Percentiles rank a stretch among this genome's conserved stretches.
phyloP scores from a whole-genome alignment of 2,113 vertebrate species.

The Bujurquina vittata region DNA sequence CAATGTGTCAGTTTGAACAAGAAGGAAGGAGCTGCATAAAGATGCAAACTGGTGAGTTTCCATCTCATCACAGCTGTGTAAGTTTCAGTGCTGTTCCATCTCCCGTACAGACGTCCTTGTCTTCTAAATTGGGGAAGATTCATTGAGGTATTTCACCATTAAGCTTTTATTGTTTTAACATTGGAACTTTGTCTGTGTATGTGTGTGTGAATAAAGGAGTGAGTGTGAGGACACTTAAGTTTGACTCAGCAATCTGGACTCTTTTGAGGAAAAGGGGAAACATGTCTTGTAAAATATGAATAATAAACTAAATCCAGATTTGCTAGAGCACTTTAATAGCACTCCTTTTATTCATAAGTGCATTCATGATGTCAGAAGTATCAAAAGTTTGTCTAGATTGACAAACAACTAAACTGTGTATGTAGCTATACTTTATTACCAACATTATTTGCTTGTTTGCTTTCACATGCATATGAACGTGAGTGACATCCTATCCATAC shows the following conservation, averaged over 20 bases:
- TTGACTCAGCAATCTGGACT: not conserved
- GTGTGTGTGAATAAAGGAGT: not conserved
- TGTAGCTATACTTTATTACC: too few species aligned
- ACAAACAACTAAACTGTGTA: not conserved
- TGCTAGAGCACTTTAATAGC: not conserved
- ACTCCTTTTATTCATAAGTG: not conserved
- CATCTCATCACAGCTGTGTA: not conserved
- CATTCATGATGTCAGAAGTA: not conserved
- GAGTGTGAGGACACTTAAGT: not conserved
- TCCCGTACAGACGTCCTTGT: not conserved
- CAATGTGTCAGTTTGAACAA: constrained; percentile 9
- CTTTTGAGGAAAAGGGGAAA: not conserved
- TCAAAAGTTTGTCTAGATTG: not conserved
- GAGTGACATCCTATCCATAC: too few species aligned
- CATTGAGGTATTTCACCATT: fast-evolving
- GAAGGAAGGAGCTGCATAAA: not conserved
- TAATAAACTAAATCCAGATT: not conserved
- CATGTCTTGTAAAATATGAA: not conserved
- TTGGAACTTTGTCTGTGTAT: not conserved
- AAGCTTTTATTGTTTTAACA: fast-evolving
- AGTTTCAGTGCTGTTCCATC: not conserved
- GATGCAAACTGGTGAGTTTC: constrained; percentile 2
- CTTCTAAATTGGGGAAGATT: not conserved
- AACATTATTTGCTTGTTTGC: too few species aligned
- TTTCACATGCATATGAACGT: too few species aligned